Evolutionary conservation across 1,140 invertebrate species (phyloP).

Genomic region (Vanessa tameamea): DNA sequence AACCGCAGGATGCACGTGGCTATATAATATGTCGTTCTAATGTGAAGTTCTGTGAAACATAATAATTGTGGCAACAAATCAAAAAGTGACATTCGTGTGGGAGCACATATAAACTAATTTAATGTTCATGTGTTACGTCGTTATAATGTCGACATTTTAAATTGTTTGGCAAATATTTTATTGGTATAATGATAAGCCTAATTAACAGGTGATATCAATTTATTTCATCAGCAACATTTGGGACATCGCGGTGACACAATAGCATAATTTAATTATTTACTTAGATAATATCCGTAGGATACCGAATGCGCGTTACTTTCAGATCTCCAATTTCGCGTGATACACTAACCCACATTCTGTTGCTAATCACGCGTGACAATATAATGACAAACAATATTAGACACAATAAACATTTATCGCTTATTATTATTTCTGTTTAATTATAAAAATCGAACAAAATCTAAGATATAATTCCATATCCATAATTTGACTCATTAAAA

Average conservation of each 20-base stretch:
- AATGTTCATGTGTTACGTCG: not conserved
- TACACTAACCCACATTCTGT: slow-evolving; percentile 57
- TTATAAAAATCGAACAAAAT: too few relatives aligned
- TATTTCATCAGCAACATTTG: slow-evolving; percentile 7
- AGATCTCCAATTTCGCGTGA: slow-evolving; percentile 40
- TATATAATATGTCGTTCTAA: not conserved
- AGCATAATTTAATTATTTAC: slow-evolving; percentile 26
- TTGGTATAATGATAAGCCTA: slow-evolving; percentile 10
- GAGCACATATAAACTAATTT: not conserved
- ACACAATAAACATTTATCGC: not conserved
- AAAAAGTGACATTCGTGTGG: slow-evolving; percentile 13
- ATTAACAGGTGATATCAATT: slow-evolving; percentile 25
- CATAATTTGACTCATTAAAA: too few relatives aligned
- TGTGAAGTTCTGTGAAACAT: slow-evolving; percentile 16
- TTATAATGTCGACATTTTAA: not conserved
- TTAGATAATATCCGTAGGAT: slow-evolving; percentile 23
- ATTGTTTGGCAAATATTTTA: slow-evolving; percentile 16
- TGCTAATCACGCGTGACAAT: slow-evolving; percentile 58
- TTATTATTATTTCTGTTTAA: too few relatives aligned
- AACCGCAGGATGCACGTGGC: slow-evolving; percentile 17
- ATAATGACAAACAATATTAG: slow-evolving; percentile 21
- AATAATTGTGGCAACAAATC: slow-evolving; percentile 24
- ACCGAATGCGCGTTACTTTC: slow-evolving; percentile 32
- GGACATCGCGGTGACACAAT: slow-evolving; percentile 13
- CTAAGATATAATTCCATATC: too few relatives aligned